A percentile compares a stretch with the other conserved stretches of the same genome.
Conservation (phyloP, 2,113 vertebrate genomes). For the Cochlearius cochlearius region DNA sequence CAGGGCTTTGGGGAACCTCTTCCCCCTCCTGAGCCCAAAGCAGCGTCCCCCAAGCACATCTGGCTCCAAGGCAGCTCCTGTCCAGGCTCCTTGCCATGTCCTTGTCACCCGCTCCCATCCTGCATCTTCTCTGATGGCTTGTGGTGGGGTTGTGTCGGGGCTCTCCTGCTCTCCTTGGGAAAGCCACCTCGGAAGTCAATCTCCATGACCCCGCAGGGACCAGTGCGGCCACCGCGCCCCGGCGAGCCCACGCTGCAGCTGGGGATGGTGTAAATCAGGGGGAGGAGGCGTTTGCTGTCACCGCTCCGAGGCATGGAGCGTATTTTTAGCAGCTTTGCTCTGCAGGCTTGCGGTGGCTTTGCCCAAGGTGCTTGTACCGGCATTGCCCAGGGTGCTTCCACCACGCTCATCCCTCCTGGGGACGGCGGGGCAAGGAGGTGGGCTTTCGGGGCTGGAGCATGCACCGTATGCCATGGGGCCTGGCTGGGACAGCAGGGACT, state of each 20-base stretch:
- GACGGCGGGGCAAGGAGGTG: accelerated
- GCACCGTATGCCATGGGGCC: accelerated
- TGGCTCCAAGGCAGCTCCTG: neutral
- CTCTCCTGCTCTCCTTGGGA: neutral
- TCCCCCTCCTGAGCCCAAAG: neutral
- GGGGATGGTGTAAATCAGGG: neutral
- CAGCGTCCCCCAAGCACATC: neutral
- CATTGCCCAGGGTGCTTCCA: neutral
- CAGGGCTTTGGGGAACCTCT: neutral
- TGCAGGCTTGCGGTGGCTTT: neutral
- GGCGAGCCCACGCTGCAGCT: neutral
- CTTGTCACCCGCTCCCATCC: neutral
- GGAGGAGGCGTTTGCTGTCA: neutral
- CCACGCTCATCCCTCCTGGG: accelerated
- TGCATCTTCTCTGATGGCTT: neutral
- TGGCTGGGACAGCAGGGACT: accelerated
- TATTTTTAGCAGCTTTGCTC: neutral
- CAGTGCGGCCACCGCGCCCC: accelerated
- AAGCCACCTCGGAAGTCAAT: neutral
- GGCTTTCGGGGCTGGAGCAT: accelerated
- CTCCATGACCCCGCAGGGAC: neutral
- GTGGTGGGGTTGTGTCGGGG: neutral
- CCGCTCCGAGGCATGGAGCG: accelerated
- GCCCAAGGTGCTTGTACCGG: neutral
- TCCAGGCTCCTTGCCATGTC: no score